A percentile compares a stretch with the other conserved stretches of the same genome.
phyloP scores from a whole-genome alignment of 2,888 invertebrate species.

The Autographa pulchrina region DNA sequence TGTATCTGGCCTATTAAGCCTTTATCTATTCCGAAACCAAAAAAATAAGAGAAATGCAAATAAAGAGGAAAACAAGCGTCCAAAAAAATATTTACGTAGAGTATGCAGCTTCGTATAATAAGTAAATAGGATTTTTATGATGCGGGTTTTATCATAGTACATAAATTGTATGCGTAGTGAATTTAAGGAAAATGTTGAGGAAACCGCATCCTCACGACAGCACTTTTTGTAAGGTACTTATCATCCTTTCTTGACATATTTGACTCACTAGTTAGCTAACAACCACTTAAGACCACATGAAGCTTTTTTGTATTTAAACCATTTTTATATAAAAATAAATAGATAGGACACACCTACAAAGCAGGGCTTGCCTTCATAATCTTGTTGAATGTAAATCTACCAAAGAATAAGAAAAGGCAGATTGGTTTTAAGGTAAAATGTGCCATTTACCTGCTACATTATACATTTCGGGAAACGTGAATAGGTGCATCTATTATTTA shows the following conservation, averaged over 20 bases:
- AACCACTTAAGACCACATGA: not conserved
- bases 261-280: not conserved
- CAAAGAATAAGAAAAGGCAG: conserved; percentile 33
- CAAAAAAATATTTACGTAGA: not conserved
- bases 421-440: not conserved
- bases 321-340: not conserved
- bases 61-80: not conserved
- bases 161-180: conserved; percentile 5
- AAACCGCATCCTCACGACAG: not conserved
- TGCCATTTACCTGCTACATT: too few relatives aligned
- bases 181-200: conserved; percentile 26
- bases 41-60: not conserved
- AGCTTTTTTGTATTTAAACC: not conserved
- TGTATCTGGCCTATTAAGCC: too few relatives aligned
- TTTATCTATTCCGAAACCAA: not conserved
- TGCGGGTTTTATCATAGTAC: conserved; percentile 43
- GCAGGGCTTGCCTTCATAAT: conserved; percentile 35
- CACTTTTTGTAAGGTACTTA: not conserved
- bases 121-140: conserved; percentile 18
- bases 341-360: conserved; percentile 17
- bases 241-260: not conserved
- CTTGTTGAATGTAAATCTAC: conserved; percentile 32
- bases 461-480: too few relatives aligned
- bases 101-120: not conserved
- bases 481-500: too few relatives aligned